Base-by-base conservation (phyloP, 2,888 invertebrate species). In the Amphipoea lucens region DNA sequence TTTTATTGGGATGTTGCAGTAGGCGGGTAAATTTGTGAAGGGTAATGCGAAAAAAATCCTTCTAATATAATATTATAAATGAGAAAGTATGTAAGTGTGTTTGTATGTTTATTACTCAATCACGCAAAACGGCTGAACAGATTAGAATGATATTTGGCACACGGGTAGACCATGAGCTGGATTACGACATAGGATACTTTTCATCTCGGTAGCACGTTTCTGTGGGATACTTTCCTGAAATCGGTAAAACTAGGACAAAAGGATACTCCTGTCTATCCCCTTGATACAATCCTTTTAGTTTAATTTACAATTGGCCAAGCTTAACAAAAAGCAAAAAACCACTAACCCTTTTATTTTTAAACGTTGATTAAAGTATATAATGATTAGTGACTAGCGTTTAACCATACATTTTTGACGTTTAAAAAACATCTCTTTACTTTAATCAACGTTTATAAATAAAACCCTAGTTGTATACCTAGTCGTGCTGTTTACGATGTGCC, bases 401-500 rank as follows among this genome's bases (percentile, higher is more conserved):
- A 36, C 29, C 17, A 36, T 36, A 17, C 17, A 63, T 36, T 36
- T 62, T 17, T 36, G 17, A 63, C 36, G 29, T 63, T 17, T 36
- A 4, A 63, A 62, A 63, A 63, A 14, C 7, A 17, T 63, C 7
- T 63, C 17, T 20, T 9, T 1, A 36, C 20, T 36, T 36, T 36
- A 63, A 9, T 36, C 17, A 63, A 36, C 7, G 48, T 48, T 29
- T 20, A 69, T 69, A 69, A 51, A 70, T 70, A 51, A 3, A 36
- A 9, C 5, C 14, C 29, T 83, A 83, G 76, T 68, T 70, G 40
- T 67, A 23, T 54, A 29, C 60, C n/a, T 40, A 65, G 29, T n/a
- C 65, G 51, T 54, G 17, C 29, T 20, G 65, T 79, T 74, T 48
- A 74, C 70, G 79, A 79, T 70, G 65, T 66, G 84, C 73, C 79